These are phyloP conservation scores for Lemur catta DNA, from an alignment of 2,797 vertebrate species.

Conservation along the genomic window DNA sequence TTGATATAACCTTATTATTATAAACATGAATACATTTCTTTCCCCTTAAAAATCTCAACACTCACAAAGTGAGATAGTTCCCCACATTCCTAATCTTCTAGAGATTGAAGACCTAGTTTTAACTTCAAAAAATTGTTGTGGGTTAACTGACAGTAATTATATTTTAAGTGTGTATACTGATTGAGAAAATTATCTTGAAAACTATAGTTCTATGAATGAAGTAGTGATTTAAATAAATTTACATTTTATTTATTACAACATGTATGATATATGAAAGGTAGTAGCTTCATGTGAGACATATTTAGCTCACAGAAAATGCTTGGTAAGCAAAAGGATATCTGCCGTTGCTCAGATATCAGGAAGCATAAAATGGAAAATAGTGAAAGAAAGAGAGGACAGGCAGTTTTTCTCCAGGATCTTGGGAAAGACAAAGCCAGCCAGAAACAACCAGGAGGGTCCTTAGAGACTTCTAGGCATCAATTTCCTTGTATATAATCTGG, in stretches of 20 bases:
- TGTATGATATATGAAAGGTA: background rate
- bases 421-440: background rate
- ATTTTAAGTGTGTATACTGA: background rate
- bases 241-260: background rate
- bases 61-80: background rate
- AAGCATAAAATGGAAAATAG: background rate
- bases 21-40: background rate
- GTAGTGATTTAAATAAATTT: background rate
- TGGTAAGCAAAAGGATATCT: background rate
- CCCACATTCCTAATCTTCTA: background rate
- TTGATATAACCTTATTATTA: background rate
- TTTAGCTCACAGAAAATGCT: background rate
- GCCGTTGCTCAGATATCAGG: background rate
- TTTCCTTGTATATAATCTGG: background rate
- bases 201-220: background rate
- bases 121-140: background rate
- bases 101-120: background rate
- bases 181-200: background rate
- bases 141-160: background rate
- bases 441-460: background rate
- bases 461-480: background rate
- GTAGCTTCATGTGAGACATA: background rate
- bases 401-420: background rate
- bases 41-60: background rate
- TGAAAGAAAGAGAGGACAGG: background rate